Evolutionary conservation across 2,797 vertebrate species (phyloP), one percentile per base, ranked within the genome.

Genomic region (Mormyrops boulengeri): DNA sequence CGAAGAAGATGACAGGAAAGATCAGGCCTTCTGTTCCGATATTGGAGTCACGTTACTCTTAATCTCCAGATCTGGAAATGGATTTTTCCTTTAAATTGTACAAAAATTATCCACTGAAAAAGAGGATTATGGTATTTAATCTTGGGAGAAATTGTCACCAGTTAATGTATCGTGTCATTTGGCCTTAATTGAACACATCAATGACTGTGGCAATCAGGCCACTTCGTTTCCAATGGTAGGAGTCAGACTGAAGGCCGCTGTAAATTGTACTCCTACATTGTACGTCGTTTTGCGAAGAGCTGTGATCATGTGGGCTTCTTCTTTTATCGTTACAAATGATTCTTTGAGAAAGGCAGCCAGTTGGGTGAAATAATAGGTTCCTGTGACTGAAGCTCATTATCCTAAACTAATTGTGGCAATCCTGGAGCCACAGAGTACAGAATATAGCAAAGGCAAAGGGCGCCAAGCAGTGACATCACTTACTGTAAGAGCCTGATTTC

Each of bases 111-210:
- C 93, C 91, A 90, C 90, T 88, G 91, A 90, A 92, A 85, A 85
- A 92, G 57, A 88, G 90, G 93, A 93, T 94, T 94, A 93, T 88
- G 77, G 93, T 90, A 26, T 93, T 91, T 93, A 92, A 94, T 95
- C 92, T 93, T 91, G 90, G 92, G 91, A 88, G 90, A 91, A 92
- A 92, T 94, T 94, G 93, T 93, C 85, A 89, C 50, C 80, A 80
- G 82, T 92, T 93, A 91, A 92, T 93, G 92, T 41, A 91, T 92
- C 91, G 91, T 91, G n/a, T 60, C 26, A 22, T 89, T 73, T 60
- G 90, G 60, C 80, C 47, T 80, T 50, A 11, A 50, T 14, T 85
- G 22, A 85, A 52, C 84, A 30, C 26, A 53, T 44, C 84, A 85
- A 17, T 85, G 50, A 52, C 0, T 0, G 4, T 30, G 22, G 84